Evolutionary conservation across 1,140 invertebrate genomes (phyloP).

Genomic region (Contarinia nasturtii): DNA sequence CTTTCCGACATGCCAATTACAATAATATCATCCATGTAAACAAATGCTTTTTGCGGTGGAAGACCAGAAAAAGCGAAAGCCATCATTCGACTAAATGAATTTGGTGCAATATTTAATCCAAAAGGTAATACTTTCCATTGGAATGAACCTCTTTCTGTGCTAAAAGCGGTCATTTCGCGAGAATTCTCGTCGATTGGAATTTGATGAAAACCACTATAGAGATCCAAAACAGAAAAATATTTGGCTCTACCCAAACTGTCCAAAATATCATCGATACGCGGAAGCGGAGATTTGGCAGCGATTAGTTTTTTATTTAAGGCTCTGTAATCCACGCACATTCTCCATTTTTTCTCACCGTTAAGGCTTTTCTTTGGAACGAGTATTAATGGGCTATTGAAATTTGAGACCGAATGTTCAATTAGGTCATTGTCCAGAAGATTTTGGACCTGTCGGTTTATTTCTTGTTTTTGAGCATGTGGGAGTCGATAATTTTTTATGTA

Average conservation of each 20-base stretch:
- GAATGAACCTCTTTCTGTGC: conserved; percentile 11
- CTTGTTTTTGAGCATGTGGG: conserved; percentile 1
- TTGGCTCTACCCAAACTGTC: conserved; percentile 14
- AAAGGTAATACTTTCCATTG: conserved; percentile 15
- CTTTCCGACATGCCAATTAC: conserved; percentile 1
- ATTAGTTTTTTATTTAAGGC: conserved; percentile 22
- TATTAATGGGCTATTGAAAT: conserved; percentile 23
- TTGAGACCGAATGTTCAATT: conserved; percentile 11
- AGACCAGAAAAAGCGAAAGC: background rate
- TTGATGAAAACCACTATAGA: conserved; percentile 18
- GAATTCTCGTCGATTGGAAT: conserved; percentile 9
- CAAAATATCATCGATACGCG: conserved; percentile 24
- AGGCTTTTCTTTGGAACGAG: conserved; percentile 25
- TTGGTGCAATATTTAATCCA: conserved; percentile 6
- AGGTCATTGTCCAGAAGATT: conserved; percentile 11
- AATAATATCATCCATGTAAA: conserved; percentile 6
- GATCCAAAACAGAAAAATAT: conserved; percentile 20
- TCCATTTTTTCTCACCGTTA: conserved; percentile 3
- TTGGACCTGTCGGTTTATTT: conserved; percentile 10
- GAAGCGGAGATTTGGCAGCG: conserved; percentile 25
- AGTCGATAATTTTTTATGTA: conserved; percentile 1
- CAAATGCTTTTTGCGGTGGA: conserved; percentile 3
- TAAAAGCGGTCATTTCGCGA: conserved; percentile 11
- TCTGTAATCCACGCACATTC: conserved; percentile 28
- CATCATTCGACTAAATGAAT: background rate